phyloP scores from a whole-genome alignment of 2,113 vertebrate species.

The Amazona guildingii region DNA sequence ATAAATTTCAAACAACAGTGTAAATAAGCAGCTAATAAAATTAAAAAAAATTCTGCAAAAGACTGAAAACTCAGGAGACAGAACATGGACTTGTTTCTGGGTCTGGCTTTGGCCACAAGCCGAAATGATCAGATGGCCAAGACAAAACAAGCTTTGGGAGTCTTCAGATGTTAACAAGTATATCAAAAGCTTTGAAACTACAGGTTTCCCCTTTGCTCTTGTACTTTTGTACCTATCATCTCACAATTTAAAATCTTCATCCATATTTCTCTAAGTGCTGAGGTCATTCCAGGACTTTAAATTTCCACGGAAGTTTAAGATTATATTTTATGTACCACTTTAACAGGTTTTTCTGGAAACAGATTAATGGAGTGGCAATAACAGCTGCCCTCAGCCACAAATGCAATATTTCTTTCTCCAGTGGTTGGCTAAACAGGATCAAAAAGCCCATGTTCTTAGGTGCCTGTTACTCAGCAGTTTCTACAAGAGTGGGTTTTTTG shows the following conservation, averaged over 20 bases:
- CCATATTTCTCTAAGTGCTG: background rate
- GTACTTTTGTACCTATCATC: background rate
- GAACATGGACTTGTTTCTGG: background rate
- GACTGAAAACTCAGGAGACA: background rate
- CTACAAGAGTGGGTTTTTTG: background rate
- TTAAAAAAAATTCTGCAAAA: background rate
- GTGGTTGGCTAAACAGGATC: background rate
- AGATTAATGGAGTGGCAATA: background rate
- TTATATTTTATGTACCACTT: background rate
- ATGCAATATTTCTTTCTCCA: background rate
- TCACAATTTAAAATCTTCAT: background rate
- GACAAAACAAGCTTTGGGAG: background rate
- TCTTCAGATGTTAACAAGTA: background rate
- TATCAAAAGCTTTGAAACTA: background rate
- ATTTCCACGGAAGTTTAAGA: background rate
- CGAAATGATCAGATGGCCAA: background rate
- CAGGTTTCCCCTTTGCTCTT: background rate
- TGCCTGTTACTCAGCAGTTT: background rate
- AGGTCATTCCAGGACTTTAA: background rate
- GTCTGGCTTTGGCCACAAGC: background rate
- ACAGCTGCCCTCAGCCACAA: background rate
- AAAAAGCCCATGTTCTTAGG: rapidly evolving
- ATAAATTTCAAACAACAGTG: background rate
- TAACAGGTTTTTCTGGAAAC: background rate
- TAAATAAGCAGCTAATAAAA: background rate